Evolutionary conservation across 2,888 invertebrate genomes (phyloP), one percentile per base, ranked within the genome.

Genomic region (Calliphora vomitoria): DNA sequence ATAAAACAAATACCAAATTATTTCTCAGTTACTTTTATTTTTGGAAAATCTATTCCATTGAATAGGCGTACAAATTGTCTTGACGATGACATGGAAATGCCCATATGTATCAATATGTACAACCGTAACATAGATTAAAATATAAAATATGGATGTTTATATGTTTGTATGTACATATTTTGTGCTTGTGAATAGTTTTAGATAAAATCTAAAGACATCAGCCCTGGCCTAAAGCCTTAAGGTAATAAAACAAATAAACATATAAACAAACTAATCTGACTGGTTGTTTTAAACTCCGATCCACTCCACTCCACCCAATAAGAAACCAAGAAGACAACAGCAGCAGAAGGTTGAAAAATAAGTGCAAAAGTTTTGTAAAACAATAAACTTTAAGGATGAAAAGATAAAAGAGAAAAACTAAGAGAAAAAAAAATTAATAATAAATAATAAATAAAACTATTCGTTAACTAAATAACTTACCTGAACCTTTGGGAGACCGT

Each of bases 401-500:
- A 6, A 4, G 6, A 62, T 62, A 20, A 55, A 64, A n/a, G 18
- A 18, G 44, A 44, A 25, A 60, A 71, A 35, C 11, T n/a, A 60
- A 55, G 31, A 58, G 11, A 41, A 18, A 60, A 25, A 25, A 8
- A 66, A 68, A 50, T 53, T 81, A 62, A 53, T 18, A 15, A 31
- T 82, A 55, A 74, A 82, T 74, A 74, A 72, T 71, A 68, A 82
- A 68, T 10, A 55, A 25, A 71, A n/a, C 50, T 68, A 75, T 25
- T 35, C 18, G 8, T 50, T 41, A 53, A 53, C 4, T 8, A 60
- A 31, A 13, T 31, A 85, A 62, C 75, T 91, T 91, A 93, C 93
- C 93, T 90, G 91, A 92, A 90, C 91, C 92, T 90, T 93, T 93
- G 69, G 91, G 89, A 71, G 92, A 90, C 85, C 93, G 92, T 87